Base-by-base conservation (phyloP, 2,797 vertebrate species). In the Poeciliopsis turneri region DNA sequence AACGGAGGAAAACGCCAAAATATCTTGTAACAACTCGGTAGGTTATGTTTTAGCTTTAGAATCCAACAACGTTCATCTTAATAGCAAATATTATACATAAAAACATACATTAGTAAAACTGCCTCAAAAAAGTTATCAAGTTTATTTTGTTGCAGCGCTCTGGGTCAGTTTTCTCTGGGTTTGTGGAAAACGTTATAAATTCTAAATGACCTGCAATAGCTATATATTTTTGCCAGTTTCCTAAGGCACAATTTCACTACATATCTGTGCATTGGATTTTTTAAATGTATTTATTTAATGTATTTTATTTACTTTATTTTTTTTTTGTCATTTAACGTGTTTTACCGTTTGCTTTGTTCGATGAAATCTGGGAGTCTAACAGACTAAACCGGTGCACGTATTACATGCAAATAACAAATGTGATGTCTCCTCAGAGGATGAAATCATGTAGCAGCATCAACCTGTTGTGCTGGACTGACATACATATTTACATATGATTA, bases 241-340 rank as follows among this genome's bases (percentile, higher is more conserved):
- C 20, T 46, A 1, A 78, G 81, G 41, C 33, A 72, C 49, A 16
- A 64, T 73, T 10, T n/a, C 43, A 33, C 18, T 6, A 69, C 66
- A 33, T 57, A 68, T 74, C 55, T 84, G 45, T 78, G 36, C 75
- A 30, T 33, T 83, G 49, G 15, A 72, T 72, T 61, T 76, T 53
- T 46, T 4, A 45, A 13, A 45, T 45, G 11, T 45, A 45, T 45
- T 45, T 45, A 12, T 45, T 45, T 3, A 45, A 45, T 12, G 11
- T 45, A 45, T 45, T 13, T 45, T 12, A 11, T 45, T 25, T 0
- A 30, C 57, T 6, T 41, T 74, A 36, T 18, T 53, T 0, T 64
- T 6, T 41, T 74, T 46, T 18, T 61, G 41, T 16, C 7, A 15
- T 64, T 25, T 25, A 2, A 69, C 12, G 36, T 43, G 11, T 43